Base-by-base conservation (phyloP, 2,888 invertebrate genomes). In the Drosophila neonasuta region DNA sequence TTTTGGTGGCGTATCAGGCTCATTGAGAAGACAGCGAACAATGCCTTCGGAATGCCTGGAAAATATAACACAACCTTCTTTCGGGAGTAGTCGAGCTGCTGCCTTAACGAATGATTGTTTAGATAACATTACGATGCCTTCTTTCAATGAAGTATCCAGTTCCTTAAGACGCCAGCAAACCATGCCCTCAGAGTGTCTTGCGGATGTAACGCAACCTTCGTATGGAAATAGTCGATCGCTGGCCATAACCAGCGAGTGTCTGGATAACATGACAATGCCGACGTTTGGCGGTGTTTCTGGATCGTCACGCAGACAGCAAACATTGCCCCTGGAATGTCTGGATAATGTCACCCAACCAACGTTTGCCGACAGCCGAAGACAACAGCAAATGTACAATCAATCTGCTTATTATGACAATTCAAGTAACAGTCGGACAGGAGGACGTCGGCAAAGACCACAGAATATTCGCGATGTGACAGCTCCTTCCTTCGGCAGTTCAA, bases 251-350 rank as follows among this genome's bases (percentile, higher is more conserved):
- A n/a, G 11, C 11, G 39, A 41, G 15, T 50, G 46, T 30, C 29
- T 70, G 6, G 71, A 61, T 3, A 51, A 74, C n/a, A 13, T 68
- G 11, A 70, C 57, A 3, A 61, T 66, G 45, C 77, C 77, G 1
- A 32, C 67, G 2, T 63, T 59, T 49, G 57, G 54, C 0, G 50
- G 11, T 11, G 55, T 70, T 2, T 65, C 73, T 4, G 36, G n/a
- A 0, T 11, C 36, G 4, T 36, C 36, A 2, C 4, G 36, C 2
- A 11, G 36, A n/a, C 36, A 36, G 11, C 34, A 39, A 7, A 44
- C 49, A 1, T 34, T 68, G 55, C 67, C 70, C 1, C 52, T 51
- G 1, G 56, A 52, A 20, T 36, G 13, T 5, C 2, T 29, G 3
- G 50, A 46, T 6, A 42, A 71, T 5, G 17, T 55, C 1, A 46